Conservation (phyloP, 1,140 invertebrate species). For the Riptortus pedestris region DNA sequence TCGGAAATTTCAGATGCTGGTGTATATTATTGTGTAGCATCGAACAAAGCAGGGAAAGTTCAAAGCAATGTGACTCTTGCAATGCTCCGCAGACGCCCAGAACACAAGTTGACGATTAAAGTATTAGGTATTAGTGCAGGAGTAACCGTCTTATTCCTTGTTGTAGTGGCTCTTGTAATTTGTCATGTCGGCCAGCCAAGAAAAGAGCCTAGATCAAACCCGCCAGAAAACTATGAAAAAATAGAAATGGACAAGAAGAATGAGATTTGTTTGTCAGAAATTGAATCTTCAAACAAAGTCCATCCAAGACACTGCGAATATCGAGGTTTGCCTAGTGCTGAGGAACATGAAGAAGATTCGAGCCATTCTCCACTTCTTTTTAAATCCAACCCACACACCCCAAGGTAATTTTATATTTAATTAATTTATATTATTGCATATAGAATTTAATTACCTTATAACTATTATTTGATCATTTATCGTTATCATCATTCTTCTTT, state of each 20-base stretch:
- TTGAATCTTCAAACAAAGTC: conserved; percentile 18
- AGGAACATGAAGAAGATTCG: conserved; percentile 45
- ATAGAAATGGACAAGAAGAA: conserved; percentile 54
- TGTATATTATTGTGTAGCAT: conserved; percentile 59
- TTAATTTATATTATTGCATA: too few relatives aligned
- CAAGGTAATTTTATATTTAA: background rate
- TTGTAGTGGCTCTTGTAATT: conserved; percentile 48
- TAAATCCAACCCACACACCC: background rate
- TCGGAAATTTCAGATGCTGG: conserved; percentile 59
- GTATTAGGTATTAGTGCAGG: conserved; percentile 46
- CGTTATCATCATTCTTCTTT: too few relatives aligned
- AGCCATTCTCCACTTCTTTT: conserved; percentile 32
- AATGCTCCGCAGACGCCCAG: conserved; percentile 44
- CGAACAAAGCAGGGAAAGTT: conserved; percentile 59
- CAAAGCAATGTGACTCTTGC: conserved; percentile 57
- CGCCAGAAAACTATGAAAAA: conserved; percentile 56
- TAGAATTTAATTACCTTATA: too few relatives aligned
- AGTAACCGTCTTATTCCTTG: conserved; percentile 45
- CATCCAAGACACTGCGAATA: conserved; percentile 52
- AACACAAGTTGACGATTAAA: conserved; percentile 41
- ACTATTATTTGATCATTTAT: too few relatives aligned
- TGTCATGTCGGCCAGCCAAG: conserved; percentile 41
- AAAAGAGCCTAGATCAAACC: conserved; percentile 31
- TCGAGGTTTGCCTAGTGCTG: conserved; percentile 39
- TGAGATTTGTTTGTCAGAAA: background rate